Base-by-base conservation (phyloP, 2,797 vertebrate species). In the Enteromius treurensis region DNA sequence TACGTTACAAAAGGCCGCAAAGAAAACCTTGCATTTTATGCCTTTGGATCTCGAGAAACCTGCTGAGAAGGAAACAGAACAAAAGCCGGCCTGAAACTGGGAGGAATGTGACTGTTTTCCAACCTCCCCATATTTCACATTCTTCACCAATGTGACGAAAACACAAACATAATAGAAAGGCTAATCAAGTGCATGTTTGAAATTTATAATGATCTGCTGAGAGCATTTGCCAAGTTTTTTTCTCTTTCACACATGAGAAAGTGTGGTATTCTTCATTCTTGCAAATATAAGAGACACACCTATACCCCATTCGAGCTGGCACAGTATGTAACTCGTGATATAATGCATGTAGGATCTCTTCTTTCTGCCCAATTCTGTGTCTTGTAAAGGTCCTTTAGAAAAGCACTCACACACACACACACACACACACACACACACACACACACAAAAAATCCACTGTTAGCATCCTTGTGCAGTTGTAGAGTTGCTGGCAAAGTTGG, bases 31-130 rank as follows among this genome's bases (percentile, higher is more conserved):
- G 79, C 3, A 17, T 68, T 90, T 91, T 90, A 91, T 93, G 90
- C 87, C 85, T 69, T 87, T 58, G 82, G 13, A 89, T 92, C 90
- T 88, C 85, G 90, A 92, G 89, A 90, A 94, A 94, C 92, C 92
- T 87, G 94, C 89, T 90, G 40, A 74, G 86, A 85, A 86, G 71
- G 34, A 73, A 77, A 84, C 32, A 68, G 58, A 69, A 86, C 40
- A 88, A 84, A 90, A 23, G 42, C 42, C 62, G 5, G 49, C 85
- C 80, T 84, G 88, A 84, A 83, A 85, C 42, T 49, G 68, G 19
- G 49, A 85, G 90, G 91, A 91, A 93, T 91, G 90, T 80, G 77
- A 82, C 88, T 79, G 86, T 90, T 85, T 88, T 86, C 87, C 62
- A 86, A 86, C 51, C 78, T 29, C 79, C 62, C 87, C 89, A 90